phyloP scores from a whole-genome alignment of 2,113 vertebrate species.

The Forbesichthys agassizii region DNA sequence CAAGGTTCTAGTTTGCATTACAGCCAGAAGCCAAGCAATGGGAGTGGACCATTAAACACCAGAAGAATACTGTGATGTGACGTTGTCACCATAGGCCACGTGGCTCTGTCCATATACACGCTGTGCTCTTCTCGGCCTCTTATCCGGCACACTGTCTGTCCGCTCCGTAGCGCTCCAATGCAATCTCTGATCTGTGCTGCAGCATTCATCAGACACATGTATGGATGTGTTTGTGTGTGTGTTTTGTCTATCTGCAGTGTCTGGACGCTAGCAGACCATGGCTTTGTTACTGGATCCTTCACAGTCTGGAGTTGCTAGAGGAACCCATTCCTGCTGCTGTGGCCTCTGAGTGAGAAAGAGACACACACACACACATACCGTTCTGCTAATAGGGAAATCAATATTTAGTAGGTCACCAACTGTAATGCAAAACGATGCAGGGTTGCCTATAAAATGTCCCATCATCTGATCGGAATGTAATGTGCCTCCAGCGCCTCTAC shows the following conservation, averaged over 20 bases:
- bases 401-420: neutral
- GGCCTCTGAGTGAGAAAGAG: slow-evolving; percentile 86
- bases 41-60: no score
- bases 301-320: slow-evolving; percentile 92
- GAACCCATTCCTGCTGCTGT: slow-evolving; percentile 85
- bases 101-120: neutral
- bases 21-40: no score
- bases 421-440: neutral
- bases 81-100: no score
- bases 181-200: slow-evolving; percentile 8
- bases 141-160: neutral
- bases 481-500: slow-evolving; percentile 12
- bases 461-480: slow-evolving; percentile 29
- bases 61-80: no score
- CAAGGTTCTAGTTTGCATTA: no score
- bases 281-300: slow-evolving; percentile 98
- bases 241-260: slow-evolving; percentile 76
- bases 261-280: slow-evolving; percentile 97
- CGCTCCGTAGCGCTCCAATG: neutral
- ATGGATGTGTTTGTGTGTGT: slow-evolving; percentile 20
- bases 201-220: neutral
- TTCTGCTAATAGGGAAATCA: neutral
- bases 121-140: neutral
- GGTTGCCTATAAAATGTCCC: neutral
- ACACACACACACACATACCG: neutral